These are phyloP conservation scores for Eupsittula cactorum DNA, from an alignment of 2,113 vertebrate species.

Conservation along the genomic window DNA sequence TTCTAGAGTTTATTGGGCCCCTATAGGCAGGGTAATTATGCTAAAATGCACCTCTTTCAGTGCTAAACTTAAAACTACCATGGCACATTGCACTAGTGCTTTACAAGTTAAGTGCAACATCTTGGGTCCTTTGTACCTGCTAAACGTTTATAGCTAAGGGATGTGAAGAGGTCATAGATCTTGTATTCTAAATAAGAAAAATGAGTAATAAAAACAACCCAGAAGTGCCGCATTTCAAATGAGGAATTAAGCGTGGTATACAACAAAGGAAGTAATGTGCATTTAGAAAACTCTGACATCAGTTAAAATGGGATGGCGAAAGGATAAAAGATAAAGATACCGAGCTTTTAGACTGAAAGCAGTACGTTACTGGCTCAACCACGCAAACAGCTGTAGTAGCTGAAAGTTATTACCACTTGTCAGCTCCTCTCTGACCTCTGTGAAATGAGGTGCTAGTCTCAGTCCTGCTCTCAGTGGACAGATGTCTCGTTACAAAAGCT, in stretches of 20 bases:
- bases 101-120: background rate
- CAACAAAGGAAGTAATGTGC: background rate
- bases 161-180: background rate
- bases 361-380: background rate
- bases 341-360: background rate
- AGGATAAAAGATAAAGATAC: background rate
- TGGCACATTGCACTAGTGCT: background rate
- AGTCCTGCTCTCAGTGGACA: background rate
- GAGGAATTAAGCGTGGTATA: background rate
- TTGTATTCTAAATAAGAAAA: background rate
- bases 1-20: background rate
- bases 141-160: background rate
- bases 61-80: background rate
- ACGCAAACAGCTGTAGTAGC: background rate
- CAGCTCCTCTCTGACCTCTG: constrained; percentile 16
- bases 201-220: background rate
- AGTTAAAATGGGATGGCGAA: accelerated
- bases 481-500: background rate
- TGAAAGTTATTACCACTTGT: background rate
- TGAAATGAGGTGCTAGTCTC: background rate
- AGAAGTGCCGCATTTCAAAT: background rate
- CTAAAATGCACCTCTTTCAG: background rate
- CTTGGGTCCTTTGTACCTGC: background rate
- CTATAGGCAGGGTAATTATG: background rate
- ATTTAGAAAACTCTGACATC: background rate